Evolutionary conservation across 2,797 vertebrate genomes (phyloP).

Genomic region (Galago senegalensis): DNA sequence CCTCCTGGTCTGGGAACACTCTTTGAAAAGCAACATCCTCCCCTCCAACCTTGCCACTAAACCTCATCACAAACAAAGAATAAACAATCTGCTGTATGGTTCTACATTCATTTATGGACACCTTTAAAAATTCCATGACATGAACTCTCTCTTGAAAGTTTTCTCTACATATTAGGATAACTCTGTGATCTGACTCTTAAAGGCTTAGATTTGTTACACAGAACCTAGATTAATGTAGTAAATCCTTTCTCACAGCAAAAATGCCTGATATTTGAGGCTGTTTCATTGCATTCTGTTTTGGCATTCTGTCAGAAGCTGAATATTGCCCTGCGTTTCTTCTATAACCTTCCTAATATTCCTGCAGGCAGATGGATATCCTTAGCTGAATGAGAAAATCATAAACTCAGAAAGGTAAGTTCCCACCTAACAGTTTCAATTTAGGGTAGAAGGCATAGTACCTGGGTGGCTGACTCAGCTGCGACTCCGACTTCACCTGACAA

Average conservation of each 20-base stretch:
- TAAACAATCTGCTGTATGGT: too few species aligned
- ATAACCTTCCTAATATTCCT: background rate
- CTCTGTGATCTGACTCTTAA: background rate
- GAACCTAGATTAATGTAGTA: background rate
- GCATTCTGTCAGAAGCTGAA: slow-evolving; percentile 23
- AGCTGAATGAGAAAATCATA: background rate
- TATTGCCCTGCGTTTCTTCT: background rate
- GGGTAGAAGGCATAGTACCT: too few species aligned
- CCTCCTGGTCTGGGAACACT: background rate
- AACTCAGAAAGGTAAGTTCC: background rate
- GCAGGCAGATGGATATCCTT: background rate
- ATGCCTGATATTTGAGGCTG: background rate
- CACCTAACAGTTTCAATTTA: too few species aligned
- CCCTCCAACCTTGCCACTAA: background rate
- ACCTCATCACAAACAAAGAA: background rate
- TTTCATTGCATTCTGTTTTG: slow-evolving; percentile 23
- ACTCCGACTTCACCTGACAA: too few species aligned
- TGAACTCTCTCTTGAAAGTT: slow-evolving; percentile 4
- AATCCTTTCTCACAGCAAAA: slow-evolving; percentile 14
- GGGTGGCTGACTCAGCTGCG: too few species aligned
- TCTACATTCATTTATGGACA: background rate
- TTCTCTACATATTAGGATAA: background rate
- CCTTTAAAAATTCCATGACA: background rate
- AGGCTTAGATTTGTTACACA: background rate
- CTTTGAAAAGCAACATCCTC: background rate